Evolutionary conservation across 2,797 vertebrate species (phyloP).

Genomic region (Chiloscyllium punctatum): DNA sequence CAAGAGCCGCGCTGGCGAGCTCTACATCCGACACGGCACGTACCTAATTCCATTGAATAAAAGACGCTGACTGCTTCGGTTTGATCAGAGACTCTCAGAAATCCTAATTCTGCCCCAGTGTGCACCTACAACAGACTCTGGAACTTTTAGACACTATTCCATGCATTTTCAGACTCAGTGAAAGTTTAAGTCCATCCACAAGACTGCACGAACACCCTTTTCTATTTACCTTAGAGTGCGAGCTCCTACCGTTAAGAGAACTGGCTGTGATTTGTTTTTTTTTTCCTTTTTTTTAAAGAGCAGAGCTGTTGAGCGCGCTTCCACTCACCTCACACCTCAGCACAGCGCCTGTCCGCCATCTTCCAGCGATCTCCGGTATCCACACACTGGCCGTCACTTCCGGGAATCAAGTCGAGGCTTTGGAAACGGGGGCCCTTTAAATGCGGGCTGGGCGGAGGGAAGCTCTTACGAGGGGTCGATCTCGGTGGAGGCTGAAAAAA

Average conservation of each 20-base stretch:
- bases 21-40: background rate
- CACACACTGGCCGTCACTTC: conserved; percentile 25
- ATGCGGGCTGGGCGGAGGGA: background rate
- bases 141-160: background rate
- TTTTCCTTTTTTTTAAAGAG: background rate
- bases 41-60: background rate
- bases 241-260: too few relatives aligned
- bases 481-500: background rate
- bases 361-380: conserved; percentile 4
- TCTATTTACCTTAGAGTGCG: background rate
- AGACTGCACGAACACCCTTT: too few relatives aligned
- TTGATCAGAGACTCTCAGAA: background rate
- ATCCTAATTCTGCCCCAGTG: background rate
- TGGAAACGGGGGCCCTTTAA: background rate
- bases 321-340: background rate
- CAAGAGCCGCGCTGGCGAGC: background rate
- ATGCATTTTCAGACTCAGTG: background rate
- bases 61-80: background rate
- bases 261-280: background rate
- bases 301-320: background rate
- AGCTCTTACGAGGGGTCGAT: too few relatives aligned
- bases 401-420: conserved; percentile 19
- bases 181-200: background rate
- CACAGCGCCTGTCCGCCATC: background rate
- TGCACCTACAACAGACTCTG: background rate